Conservation (phyloP, 2,888 invertebrate genomes). For the Nyleta sp. region DNA sequence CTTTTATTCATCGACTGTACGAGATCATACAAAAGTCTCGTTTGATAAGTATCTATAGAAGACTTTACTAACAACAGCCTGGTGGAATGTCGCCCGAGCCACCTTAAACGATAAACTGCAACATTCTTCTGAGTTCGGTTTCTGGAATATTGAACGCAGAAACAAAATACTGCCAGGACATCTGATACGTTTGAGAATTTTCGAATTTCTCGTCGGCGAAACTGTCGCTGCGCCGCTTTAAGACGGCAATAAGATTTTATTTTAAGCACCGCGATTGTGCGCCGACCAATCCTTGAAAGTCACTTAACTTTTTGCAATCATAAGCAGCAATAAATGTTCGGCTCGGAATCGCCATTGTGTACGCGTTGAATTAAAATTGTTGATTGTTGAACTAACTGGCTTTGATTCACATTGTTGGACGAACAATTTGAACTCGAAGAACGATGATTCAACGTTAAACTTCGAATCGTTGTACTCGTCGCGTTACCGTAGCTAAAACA, state of each 20-base stretch:
- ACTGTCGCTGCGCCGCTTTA: background rate
- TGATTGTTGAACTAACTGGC: conserved; percentile 34
- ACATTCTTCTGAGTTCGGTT: conserved; percentile 50
- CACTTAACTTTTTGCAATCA: background rate
- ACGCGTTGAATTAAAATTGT: conserved; percentile 36
- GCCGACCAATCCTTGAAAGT: conserved; percentile 8
- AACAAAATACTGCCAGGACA: conserved; percentile 50
- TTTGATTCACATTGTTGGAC: conserved; percentile 32
- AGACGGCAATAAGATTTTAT: background rate
- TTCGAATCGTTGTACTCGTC: background rate
- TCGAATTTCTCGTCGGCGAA: conserved; percentile 7
- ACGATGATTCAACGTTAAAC: conserved; percentile 32
- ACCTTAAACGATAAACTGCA: conserved; percentile 65
- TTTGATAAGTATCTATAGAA: conserved; percentile 71
- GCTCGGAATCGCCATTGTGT: conserved; percentile 26
- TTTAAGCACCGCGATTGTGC: background rate
- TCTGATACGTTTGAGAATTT: conserved; percentile 47
- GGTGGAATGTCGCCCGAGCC: conserved; percentile 67
- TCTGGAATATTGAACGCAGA: conserved; percentile 53
- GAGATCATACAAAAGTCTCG: conserved; percentile 74
- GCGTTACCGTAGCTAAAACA: background rate
- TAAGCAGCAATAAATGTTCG: conserved; percentile 13
- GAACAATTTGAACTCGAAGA: conserved; percentile 19
- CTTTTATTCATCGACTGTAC: conserved; percentile 73
- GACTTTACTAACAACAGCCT: conserved; percentile 65